These are phyloP conservation scores for Arnoldichthys spilopterus DNA, from an alignment of 2,797 vertebrate genomes.

Conservation along the genomic window DNA sequence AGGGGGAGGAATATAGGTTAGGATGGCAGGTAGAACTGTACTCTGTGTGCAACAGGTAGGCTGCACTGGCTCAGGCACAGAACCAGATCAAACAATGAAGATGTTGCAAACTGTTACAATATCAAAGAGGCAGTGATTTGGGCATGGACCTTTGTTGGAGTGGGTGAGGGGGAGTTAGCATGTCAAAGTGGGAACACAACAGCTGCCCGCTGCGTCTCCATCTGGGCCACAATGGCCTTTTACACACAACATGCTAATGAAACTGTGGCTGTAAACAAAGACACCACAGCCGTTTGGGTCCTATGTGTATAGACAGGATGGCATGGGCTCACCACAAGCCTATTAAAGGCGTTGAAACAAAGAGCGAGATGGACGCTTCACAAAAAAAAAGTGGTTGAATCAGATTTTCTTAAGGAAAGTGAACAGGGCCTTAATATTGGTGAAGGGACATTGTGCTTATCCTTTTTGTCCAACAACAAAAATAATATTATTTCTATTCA, in stretches of 20 bases:
- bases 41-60: constrained; percentile 47
- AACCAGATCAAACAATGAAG: background rate
- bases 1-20: constrained; percentile 5
- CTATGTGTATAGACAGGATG: constrained; percentile 10
- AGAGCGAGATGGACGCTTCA: background rate
- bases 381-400: background rate
- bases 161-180: constrained; percentile 40
- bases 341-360: background rate
- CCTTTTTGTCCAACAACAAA: too few species aligned
- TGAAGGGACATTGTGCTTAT: too few species aligned
- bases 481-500: too few species aligned
- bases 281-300: constrained; percentile 44
- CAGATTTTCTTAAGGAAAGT: background rate
- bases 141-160: constrained; percentile 26
- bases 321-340: constrained; percentile 10
- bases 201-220: constrained; percentile 58
- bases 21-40: constrained; percentile 10
- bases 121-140: constrained; percentile 35
- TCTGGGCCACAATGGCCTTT: constrained; percentile 59
- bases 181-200: constrained; percentile 59
- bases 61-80: background rate
- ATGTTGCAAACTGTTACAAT: constrained; percentile 12
- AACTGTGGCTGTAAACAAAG: constrained; percentile 62
- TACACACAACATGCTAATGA: constrained; percentile 64
- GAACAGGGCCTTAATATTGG: too few species aligned